These are phyloP conservation scores for Penaeus japonicus DNA, from an alignment of 1,140 invertebrate genomes.

Conservation along the genomic window DNA sequence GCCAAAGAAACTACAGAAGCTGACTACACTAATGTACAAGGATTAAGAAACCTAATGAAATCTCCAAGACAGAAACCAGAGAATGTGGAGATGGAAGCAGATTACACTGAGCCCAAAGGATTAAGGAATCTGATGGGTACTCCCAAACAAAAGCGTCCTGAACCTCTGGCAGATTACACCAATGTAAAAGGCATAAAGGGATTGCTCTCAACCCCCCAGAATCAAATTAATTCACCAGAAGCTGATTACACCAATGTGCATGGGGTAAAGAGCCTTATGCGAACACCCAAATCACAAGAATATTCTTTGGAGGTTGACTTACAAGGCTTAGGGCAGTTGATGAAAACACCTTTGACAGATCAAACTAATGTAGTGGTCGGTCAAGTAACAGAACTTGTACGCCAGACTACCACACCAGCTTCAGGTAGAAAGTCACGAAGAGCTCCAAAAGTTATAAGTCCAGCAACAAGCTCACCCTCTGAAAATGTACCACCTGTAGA, in stretches of 20 bases:
- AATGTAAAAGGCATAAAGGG: constrained; percentile 40
- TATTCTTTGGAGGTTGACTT: no score
- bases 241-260: constrained; percentile 14
- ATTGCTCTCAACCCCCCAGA: background rate
- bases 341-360: constrained; percentile 40
- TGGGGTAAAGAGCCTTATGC: background rate
- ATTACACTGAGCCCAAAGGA: no score
- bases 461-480: constrained; percentile 14
- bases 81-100: no score
- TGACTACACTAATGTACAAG: constrained; percentile 19
- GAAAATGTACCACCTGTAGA: constrained; percentile 42
- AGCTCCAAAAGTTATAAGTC: background rate
- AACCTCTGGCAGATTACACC: constrained; percentile 23
- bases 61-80: no score
- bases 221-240: background rate
- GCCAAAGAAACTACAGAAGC: constrained; percentile 34
- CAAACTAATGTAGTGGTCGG: constrained; percentile 22
- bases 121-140: no score
- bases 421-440: background rate
- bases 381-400: background rate
- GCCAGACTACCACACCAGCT: background rate
- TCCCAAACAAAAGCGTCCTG: no score
- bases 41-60: background rate
- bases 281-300: background rate
- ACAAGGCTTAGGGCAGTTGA: no score